Conservation (phyloP, 2,888 invertebrate species). For the Geotrupes spiniger region DNA sequence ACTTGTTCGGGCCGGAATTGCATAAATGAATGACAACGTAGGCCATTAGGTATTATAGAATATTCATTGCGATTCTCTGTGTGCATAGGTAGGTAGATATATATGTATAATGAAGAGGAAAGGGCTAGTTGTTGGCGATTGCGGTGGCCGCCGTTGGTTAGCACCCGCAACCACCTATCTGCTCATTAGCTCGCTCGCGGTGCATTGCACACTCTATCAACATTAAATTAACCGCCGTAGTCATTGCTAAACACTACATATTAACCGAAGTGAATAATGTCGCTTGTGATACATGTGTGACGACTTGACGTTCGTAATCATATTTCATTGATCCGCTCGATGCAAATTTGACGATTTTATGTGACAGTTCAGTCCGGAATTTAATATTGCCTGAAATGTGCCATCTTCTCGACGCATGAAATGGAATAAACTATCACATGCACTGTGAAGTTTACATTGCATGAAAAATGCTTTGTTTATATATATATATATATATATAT, state of each 20-base stretch:
- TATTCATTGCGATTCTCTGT: slow-evolving; percentile 26
- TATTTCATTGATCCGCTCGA: too few species aligned
- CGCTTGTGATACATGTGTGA: too few species aligned
- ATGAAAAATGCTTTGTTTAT: too few species aligned
- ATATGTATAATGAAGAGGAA: slow-evolving; percentile 17
- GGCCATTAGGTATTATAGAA: slow-evolving; percentile 28
- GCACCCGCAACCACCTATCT: slow-evolving; percentile 37
- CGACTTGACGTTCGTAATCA: too few species aligned
- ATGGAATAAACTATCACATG: too few species aligned
- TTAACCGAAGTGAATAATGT: too few species aligned
- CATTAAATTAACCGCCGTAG: slow-evolving; percentile 38
- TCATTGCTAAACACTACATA: slow-evolving; percentile 23
- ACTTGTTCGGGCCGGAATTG: slow-evolving; percentile 23
- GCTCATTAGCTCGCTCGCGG: slow-evolving; percentile 39
- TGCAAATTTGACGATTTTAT: not conserved
- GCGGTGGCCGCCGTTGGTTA: slow-evolving; percentile 35
- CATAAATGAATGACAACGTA: slow-evolving; percentile 29
- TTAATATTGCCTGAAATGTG: too few species aligned
- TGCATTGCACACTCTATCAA: slow-evolving; percentile 40
- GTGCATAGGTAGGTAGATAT: slow-evolving; percentile 16
- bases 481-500: too few species aligned
- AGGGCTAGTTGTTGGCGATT: slow-evolving; percentile 30
- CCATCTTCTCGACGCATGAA: too few species aligned
- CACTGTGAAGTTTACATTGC: too few species aligned
- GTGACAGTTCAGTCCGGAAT: not conserved